Base-by-base conservation (phyloP, 2,888 invertebrate species). In the Camptogramma bilineatum region DNA sequence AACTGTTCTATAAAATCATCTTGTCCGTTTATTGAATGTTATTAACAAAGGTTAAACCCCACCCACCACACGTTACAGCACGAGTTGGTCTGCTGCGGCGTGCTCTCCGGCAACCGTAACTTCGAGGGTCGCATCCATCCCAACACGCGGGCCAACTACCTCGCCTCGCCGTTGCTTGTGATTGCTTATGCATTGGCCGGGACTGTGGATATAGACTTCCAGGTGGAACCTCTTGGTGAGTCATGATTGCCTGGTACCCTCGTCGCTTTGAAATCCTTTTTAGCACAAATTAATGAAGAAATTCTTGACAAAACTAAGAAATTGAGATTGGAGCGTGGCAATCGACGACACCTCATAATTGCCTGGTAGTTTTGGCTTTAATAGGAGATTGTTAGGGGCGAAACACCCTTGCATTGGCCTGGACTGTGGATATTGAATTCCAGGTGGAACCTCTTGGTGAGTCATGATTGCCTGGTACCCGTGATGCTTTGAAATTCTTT, bases 81-180 rank as follows among this genome's bases (percentile, higher is more conserved):
- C 82, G 97, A 97, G 82, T 93, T 99, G 48, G 98, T 99, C 0
- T 98, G 98, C 78, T 98, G 98, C 81, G 99, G 99, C 0, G 98
- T 99, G 0, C 93, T 99, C 0, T 99, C 99, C 0, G 99, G 99
- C 0, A 99, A 99, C 88, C 94, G 99, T 3, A 99, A 99, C 91
- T 99, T 99, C 87, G 99, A 99, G 87, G 99, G 99, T 0, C 95
- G 99, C 54, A 98, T 99, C 81, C 99, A 99, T 87, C 99, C 99
- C 0, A 96, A 98, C 85, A 99, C 99, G 0, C 93, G 99, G 19
- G 99, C 99, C 44, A 99, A 99, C 92, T 99, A 99, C 85, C 94
- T 99, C 70, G 99, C 99, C 0, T 98, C 98, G n/a, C 99, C 99
- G 0, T 94, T 98, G 47, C 93, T 99, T 51, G 99, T 99, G 39